Evolutionary conservation across 2,113 vertebrate species (phyloP), one percentile per base, ranked within the genome.

Genomic region (Heterocephalus glaber): DNA sequence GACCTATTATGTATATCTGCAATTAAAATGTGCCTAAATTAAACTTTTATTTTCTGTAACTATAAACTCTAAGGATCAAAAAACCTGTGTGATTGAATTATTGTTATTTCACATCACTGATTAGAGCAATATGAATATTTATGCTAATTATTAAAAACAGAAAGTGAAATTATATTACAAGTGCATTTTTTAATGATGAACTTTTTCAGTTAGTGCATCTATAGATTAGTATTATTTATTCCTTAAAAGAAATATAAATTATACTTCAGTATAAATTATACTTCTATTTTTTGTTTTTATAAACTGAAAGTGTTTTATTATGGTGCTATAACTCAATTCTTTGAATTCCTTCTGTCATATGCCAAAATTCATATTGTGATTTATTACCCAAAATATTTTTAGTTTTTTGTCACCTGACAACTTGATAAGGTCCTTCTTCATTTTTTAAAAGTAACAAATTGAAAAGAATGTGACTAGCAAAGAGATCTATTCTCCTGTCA

Each of bases 321-420:
- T 26, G 44, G 41, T 52, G 79, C n/a, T 33, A 7, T 52, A 93
- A 80, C 72, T 66, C 66, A 81, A 49, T 84, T 92, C n/a, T 87
- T 90, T 94, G 85, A 90, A 85, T 52, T 81, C 56, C 77, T 92
- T 66, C 12, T 63, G 8, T 60, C 60, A 56, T 56, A 80, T 70
- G 49, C 47, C 38, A 87, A 77, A 94, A 77, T 96, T 89, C 26
- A 92, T 24, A 41, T 49, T 89, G 65, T 74, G 17, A 87, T 77
- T 47, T 95, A 54, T 61, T 70, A 93, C 79, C n/a, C 79, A 95
- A 96, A 56, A n/a, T 72, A 72, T 20, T 83, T 96, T 91, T 79
- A 85, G 52, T 95, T 14, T 88, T 81, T n/a, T 49, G 60, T 86
- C 47, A 47, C 54, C n/a, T 66, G 60, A 95, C 52, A 89, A 65